Evolutionary conservation across 2,113 vertebrate species (phyloP).

Genomic region (Rynchops niger): DNA sequence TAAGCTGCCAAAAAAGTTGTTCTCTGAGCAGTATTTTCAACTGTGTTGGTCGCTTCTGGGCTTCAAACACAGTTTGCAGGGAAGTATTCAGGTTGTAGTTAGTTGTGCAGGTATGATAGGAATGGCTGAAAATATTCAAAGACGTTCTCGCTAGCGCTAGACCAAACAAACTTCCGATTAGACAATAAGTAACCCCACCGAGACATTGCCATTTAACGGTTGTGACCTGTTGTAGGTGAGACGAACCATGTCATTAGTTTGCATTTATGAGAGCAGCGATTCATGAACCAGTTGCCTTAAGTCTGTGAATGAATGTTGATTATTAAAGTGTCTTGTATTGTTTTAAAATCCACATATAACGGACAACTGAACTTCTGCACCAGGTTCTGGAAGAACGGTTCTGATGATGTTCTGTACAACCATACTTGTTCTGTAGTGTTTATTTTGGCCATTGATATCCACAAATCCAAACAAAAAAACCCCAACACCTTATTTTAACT

Average conservation of each 20-base stretch:
- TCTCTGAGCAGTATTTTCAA: conserved; percentile 67
- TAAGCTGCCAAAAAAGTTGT: conserved; percentile 64
- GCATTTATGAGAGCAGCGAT: conserved; percentile 51
- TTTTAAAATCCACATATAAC: conserved; percentile 43
- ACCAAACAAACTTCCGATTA: conserved; percentile 17
- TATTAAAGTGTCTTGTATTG: conserved; percentile 67
- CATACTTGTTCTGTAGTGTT: not conserved
- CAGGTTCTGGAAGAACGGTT: not conserved
- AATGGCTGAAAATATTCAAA: conserved; percentile 46
- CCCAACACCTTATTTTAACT: not conserved
- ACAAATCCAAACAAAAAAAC: not conserved
- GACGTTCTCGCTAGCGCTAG: conserved; percentile 14
- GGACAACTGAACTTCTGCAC: conserved; percentile 64
- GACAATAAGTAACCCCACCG: not conserved
- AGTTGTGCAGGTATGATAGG: conserved; percentile 60
- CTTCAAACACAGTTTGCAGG: conserved; percentile 50
- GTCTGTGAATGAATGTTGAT: conserved; percentile 77
- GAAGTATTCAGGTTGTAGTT: conserved; percentile 61
- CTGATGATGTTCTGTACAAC: not conserved
- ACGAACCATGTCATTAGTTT: not conserved
- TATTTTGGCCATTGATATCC: not conserved
- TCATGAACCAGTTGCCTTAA: conserved; percentile 80
- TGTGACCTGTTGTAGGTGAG: not conserved
- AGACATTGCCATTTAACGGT: not conserved
- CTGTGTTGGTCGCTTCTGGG: conserved; percentile 32